phyloP scores from a whole-genome alignment of 64 coral and sea anemone species.

The Hydrozoanthus tunicans region DNA sequence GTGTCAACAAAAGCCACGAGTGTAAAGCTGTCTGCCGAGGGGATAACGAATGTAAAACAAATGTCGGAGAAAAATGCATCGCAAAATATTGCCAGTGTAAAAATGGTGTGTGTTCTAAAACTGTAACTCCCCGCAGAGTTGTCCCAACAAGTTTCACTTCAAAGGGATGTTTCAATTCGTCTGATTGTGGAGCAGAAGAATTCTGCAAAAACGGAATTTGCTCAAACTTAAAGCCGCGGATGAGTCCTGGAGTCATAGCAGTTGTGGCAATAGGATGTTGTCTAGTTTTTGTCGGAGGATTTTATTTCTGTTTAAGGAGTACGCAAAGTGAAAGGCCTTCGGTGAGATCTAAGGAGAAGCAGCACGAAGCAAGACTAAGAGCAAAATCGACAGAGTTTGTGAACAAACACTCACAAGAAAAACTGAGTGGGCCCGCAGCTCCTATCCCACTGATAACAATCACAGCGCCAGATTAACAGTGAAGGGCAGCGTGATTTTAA shows the following conservation, averaged over 20 bases:
- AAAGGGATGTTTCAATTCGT: not conserved
- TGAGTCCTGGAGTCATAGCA: conserved; percentile 24
- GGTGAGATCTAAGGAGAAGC: not conserved
- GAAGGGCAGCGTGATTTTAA: not conserved
- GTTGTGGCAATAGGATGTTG: conserved; percentile 44
- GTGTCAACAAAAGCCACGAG: conserved; percentile 4
- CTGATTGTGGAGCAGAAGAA: conserved; percentile 27
- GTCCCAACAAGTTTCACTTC: not conserved
- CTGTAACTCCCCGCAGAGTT: not conserved
- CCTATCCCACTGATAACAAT: conserved; percentile 30
- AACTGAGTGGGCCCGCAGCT: not conserved
- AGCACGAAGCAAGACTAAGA: not conserved
- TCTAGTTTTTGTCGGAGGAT: conserved; percentile 14
- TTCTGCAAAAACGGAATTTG: conserved; percentile 46
- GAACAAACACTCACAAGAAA: not conserved
- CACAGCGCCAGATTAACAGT: conserved; percentile 13
- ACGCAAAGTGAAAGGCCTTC: conserved; percentile 19
- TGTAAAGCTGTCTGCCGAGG: not conserved
- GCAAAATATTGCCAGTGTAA: conserved; percentile 32
- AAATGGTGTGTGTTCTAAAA: conserved; percentile 1
- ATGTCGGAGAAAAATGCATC: conserved; percentile 28
- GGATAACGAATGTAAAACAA: conserved; percentile 37
- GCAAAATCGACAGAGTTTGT: not conserved
- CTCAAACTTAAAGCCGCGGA: not conserved
- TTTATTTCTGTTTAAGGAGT: conserved; percentile 36